Conservation (phyloP, 2,888 invertebrate genomes). For the Andrena bicolor region DNA sequence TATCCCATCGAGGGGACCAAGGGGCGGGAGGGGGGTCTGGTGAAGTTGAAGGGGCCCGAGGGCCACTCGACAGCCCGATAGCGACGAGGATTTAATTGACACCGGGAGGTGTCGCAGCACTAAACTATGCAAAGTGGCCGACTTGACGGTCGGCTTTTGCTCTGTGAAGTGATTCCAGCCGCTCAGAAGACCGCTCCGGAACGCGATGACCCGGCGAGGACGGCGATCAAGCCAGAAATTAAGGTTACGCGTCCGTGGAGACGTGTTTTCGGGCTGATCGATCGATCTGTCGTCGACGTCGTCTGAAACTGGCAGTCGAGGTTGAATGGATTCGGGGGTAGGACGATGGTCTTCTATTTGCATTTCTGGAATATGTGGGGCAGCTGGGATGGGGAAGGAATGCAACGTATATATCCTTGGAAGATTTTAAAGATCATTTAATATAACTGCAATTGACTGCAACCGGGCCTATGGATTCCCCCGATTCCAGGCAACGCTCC, state of each 20-base stretch:
- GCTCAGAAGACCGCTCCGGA: slow-evolving; percentile 14
- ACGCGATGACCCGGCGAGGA: slow-evolving; percentile 44
- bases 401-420: not conserved
- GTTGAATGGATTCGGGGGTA: not conserved
- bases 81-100: slow-evolving; percentile 81
- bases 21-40: not conserved
- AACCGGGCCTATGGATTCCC: slow-evolving; percentile 2
- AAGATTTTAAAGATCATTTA: not conserved
- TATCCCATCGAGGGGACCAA: slow-evolving; percentile 7
- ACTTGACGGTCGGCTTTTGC: slow-evolving; percentile 62
- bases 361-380: not conserved
- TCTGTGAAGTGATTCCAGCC: slow-evolving; percentile 44
- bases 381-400: not conserved
- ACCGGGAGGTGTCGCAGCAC: slow-evolving; percentile 82
- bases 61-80: slow-evolving; percentile 67
- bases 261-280: slow-evolving; percentile 57
- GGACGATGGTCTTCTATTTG: slow-evolving; percentile 1
- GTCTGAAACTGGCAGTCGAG: slow-evolving; percentile 5
- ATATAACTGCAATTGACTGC: not conserved
- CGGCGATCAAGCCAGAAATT: slow-evolving; percentile 63
- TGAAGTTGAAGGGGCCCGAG: slow-evolving; percentile 47
- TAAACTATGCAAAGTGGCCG: slow-evolving; percentile 82
- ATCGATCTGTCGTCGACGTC: slow-evolving; percentile 59
- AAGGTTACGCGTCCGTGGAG: slow-evolving; percentile 38
- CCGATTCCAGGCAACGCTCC: slow-evolving; percentile 11